A percentile compares a stretch with the other conserved stretches of the same genome.
phyloP scores from a whole-genome alignment of 2,797 vertebrate genomes.

The Emydoidea blandingii region DNA sequence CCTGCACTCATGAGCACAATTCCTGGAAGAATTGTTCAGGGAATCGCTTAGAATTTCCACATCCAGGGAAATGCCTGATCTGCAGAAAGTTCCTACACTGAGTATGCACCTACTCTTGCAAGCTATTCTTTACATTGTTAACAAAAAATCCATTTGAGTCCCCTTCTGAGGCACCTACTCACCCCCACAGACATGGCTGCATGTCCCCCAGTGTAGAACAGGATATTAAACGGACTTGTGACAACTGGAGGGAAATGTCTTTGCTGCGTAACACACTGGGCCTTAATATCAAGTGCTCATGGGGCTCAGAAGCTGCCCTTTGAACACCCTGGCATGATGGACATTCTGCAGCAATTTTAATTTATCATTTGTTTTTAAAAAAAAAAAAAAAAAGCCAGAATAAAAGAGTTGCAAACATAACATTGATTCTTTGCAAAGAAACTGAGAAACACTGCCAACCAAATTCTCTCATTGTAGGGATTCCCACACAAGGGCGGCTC shows the following conservation, averaged over 20 bases:
- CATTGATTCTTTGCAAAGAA: background rate
- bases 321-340: background rate
- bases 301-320: background rate
- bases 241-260: background rate
- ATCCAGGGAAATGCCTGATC: background rate
- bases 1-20: background rate
- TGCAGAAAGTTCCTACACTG: background rate
- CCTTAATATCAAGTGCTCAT: background rate
- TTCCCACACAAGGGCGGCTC: no score
- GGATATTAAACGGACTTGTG: background rate
- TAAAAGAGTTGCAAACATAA: background rate
- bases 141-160: background rate
- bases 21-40: background rate
- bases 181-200: accelerated
- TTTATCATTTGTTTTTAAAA: background rate
- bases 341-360: background rate
- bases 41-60: background rate
- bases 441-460: background rate
- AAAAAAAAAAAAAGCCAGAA: background rate
- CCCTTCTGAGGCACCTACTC: background rate
- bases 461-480: background rate
- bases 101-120: background rate
- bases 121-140: background rate
- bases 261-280: no score
- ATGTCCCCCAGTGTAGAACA: background rate